Evolutionary conservation across 2,797 vertebrate species (phyloP).

Genomic region (Sebastes reedi): DNA sequence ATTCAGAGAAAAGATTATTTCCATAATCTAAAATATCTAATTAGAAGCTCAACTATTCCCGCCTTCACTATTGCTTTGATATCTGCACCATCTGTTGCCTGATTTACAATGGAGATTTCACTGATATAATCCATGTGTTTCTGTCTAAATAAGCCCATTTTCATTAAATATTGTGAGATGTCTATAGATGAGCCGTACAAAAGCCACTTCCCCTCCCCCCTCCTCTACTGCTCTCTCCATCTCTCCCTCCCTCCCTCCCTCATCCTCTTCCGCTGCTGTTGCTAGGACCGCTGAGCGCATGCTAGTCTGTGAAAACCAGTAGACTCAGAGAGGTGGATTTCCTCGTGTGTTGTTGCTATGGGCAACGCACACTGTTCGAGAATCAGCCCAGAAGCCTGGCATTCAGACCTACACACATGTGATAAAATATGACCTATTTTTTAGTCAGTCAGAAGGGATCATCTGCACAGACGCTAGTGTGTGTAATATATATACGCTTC

Average conservation of each 20-base stretch:
- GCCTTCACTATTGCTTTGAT: constrained; percentile 19
- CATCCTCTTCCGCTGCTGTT: constrained; percentile 72
- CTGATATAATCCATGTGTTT: constrained; percentile 39
- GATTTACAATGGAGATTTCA: constrained; percentile 25
- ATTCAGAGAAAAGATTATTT: constrained; percentile 48
- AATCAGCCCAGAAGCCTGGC: constrained; percentile 42
- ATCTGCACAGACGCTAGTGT: constrained; percentile 1
- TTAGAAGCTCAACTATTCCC: constrained; percentile 49
- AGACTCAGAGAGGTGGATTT: constrained; percentile 68
- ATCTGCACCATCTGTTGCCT: constrained; percentile 50
- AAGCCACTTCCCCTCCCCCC: constrained; percentile 65
- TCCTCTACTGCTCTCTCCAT: constrained; percentile 27
- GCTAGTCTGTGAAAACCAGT: constrained; percentile 67
- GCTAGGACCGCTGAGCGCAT: constrained; percentile 67
- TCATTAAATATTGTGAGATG: constrained; percentile 56
- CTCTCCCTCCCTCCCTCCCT: constrained; percentile 18
- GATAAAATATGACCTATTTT: constrained; percentile 68
- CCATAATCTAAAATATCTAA: constrained; percentile 51
- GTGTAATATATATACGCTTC: background rate
- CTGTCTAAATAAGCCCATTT: constrained; percentile 49
- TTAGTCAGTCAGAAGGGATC: constrained; percentile 26
- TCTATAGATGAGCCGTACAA: constrained; percentile 38
- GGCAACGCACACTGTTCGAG: constrained; percentile 71
- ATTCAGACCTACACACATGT: constrained; percentile 55
- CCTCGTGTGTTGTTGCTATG: constrained; percentile 77